A percentile compares a stretch with the other conserved stretches of the same genome.
phyloP scores from a whole-genome alignment of 2,888 invertebrate species.

The Hemaris fuciformis region DNA sequence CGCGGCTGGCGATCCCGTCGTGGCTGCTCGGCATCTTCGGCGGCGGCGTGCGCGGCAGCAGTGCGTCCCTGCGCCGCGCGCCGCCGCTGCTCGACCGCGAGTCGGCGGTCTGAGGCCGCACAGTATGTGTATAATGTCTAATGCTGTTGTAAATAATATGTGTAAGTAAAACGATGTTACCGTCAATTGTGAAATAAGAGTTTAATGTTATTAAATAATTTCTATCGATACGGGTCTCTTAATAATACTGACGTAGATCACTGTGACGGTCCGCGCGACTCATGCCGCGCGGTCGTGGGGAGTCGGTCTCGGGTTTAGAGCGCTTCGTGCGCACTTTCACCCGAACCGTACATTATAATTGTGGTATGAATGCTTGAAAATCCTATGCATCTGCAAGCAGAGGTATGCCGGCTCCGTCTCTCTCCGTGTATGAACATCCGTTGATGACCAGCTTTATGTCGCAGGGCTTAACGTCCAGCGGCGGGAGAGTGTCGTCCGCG shows the following conservation, averaged over 20 bases:
- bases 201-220: constrained; percentile 82
- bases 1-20: constrained; percentile 85
- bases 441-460: constrained; percentile 70
- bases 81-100: constrained; percentile 74
- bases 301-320: constrained; percentile 19
- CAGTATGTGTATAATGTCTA: constrained; percentile 57
- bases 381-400: constrained; percentile 62
- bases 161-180: constrained; percentile 82
- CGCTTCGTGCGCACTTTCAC: neutral
- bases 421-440: constrained; percentile 55
- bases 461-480: constrained; percentile 37
- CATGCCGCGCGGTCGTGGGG: neutral
- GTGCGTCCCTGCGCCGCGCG: constrained; percentile 67
- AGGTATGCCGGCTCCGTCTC: constrained; percentile 64
- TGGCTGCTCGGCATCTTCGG: constrained; percentile 90
- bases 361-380: neutral
- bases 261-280: constrained; percentile 29
- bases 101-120: constrained; percentile 66
- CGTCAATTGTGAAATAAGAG: constrained; percentile 81
- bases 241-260: constrained; percentile 80
- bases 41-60: constrained; percentile 86
- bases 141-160: constrained; percentile 77
- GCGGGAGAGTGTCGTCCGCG: constrained; percentile 25
- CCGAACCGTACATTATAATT: neutral
- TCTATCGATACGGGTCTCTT: constrained; percentile 74